Percentiles rank a stretch among this genome's conserved stretches.
phyloP scores from a whole-genome alignment of 1,140 invertebrate species.

The Bombus huntii region DNA sequence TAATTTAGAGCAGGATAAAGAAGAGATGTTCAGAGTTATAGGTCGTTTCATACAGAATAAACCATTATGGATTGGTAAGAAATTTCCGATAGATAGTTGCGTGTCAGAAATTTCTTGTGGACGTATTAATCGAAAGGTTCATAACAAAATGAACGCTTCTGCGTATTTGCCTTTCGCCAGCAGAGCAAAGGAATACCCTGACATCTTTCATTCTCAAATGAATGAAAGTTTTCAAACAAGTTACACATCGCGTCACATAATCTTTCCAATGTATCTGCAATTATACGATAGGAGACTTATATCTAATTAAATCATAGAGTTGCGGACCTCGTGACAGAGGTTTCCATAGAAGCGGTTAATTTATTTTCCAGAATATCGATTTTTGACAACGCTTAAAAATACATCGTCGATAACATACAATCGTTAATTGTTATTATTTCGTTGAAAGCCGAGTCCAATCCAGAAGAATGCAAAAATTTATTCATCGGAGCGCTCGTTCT shows the following conservation, averaged over 20 bases:
- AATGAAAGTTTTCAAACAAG: too few relatives aligned
- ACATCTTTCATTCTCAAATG: too few relatives aligned
- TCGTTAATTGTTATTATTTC: not conserved
- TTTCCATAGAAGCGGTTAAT: not conserved
- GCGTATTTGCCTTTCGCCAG: too few relatives aligned
- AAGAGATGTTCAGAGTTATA: constrained; percentile 71
- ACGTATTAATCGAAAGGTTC: too few relatives aligned
- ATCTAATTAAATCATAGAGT: too few relatives aligned
- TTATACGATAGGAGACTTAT: too few relatives aligned
- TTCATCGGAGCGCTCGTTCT: constrained; percentile 80
- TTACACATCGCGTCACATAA: too few relatives aligned
- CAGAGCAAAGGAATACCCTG: too few relatives aligned
- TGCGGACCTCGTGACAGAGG: too few relatives aligned
- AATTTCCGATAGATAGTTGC: not conserved
- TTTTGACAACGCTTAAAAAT: not conserved
- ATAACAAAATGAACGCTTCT: too few relatives aligned
- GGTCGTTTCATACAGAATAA: constrained; percentile 66
- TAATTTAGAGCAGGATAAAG: constrained; percentile 69
- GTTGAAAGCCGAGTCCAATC: constrained; percentile 76
- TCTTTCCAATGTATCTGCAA: too few relatives aligned
- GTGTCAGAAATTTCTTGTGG: too few relatives aligned
- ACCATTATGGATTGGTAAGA: constrained; percentile 80
- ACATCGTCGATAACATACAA: not conserved
- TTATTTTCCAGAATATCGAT: not conserved
- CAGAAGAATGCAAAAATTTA: constrained; percentile 71